Evolutionary conservation across 2,888 invertebrate genomes (phyloP), one percentile per base, ranked within the genome.

Genomic region (Xanthorhoe spadicearia): DNA sequence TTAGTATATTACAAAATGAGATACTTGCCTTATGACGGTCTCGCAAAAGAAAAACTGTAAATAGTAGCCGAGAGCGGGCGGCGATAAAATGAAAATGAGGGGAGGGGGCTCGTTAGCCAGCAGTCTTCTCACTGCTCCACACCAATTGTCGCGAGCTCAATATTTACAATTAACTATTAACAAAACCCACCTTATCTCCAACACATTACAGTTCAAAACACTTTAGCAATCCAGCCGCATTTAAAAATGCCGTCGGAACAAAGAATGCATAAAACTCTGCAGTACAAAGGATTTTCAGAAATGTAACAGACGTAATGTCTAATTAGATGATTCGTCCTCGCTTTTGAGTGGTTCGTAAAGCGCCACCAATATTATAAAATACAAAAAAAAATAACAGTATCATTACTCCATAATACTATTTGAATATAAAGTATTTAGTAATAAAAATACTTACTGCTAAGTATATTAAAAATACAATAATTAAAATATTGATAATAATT

Each of bases 271-370:
- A 89, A 89, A 91, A 88, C 84, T 87, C 82, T 87, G 85, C 87
- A 87, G 83, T 87, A 89, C 90, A 91, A 90, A 91, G 90, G 88
- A 88, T 86, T 90, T 89, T 87, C 85, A 85, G 86, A 88, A 86
- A 86, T 86, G 86, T 89, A 81, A 88, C 86, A 87, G 87, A 88
- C 87, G 86, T 88, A 87, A 90, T 88, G 85, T 85, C 87, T 91
- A 91, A 91, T 91, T 92, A 90, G 86, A 88, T 88, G 85, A 87
- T 83, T 87, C 83, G 82, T 81, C 84, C 77, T 77, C 80, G 77
- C 76, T 77, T 78, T 79, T 80, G 74, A 82, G 68, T 66, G 67
- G 64, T 54, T 67, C 50, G 61, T 69, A 69, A 69, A 70, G 57
- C 65, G 57, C 43, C 54, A 55, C 59, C 17, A 54, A 32, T 49